phyloP scores from a whole-genome alignment of 2,113 vertebrate species.

The Pampusana beccarii region DNA sequence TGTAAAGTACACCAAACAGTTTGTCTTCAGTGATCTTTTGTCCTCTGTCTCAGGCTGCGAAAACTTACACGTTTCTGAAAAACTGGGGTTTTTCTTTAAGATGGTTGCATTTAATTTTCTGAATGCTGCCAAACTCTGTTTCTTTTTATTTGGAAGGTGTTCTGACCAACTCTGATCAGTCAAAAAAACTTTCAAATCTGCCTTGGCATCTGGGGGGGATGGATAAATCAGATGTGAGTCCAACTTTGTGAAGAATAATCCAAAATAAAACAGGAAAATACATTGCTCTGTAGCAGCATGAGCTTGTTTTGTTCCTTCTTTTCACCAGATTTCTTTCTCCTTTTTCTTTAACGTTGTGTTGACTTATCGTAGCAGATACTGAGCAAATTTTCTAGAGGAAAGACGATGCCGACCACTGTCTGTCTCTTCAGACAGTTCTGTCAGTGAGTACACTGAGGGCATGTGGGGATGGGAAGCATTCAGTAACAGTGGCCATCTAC shows the following conservation, averaged over 20 bases:
- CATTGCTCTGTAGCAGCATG: not conserved
- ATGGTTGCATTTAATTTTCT: not conserved
- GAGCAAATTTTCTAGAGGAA: not conserved
- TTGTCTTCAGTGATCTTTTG: not conserved
- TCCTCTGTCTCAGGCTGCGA: not conserved
- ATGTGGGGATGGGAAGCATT: not conserved
- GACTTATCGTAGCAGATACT: not conserved
- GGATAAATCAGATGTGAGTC: not conserved
- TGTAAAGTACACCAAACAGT: not conserved
- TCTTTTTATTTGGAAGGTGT: not conserved
- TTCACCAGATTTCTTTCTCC: not conserved
- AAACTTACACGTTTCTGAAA: not conserved
- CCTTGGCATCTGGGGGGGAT: not conserved
- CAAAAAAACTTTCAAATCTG: not conserved
- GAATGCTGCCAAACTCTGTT: not conserved
- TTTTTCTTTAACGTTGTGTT: not conserved
- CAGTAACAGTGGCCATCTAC: not conserved
- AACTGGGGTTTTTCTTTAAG: not conserved
- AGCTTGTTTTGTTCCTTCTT: not conserved
- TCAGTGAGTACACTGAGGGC: not conserved
- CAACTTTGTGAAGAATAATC: not conserved
- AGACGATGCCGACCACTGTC: not conserved
- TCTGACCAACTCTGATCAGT: not conserved
- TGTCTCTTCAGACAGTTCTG: not conserved
- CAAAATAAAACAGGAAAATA: conserved; percentile 19